Evolutionary conservation across 2,797 vertebrate species (phyloP).

Genomic region (Liasis olivaceus): DNA sequence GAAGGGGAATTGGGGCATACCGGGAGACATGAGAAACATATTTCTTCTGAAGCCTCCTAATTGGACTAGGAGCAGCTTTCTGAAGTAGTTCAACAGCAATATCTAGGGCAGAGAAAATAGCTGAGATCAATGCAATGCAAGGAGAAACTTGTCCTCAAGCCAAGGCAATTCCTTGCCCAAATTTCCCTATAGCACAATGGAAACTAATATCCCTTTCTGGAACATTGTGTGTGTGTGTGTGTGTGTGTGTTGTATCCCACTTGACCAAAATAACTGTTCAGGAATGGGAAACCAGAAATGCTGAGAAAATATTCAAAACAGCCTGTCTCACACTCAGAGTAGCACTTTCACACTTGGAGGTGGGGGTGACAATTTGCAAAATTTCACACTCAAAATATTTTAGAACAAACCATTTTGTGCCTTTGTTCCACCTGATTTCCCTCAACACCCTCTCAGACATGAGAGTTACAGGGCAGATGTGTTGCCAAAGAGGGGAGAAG

Average conservation of each 20-base stretch:
- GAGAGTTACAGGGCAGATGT: neutral
- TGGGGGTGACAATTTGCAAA: neutral
- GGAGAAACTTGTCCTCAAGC: neutral
- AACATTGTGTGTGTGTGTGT: neutral
- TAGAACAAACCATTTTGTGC: neutral
- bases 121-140: neutral
- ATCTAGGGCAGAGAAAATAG: conserved; percentile 74
- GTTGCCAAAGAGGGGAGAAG: neutral
- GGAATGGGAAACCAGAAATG: neutral
- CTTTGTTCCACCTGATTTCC: neutral
- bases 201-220: neutral
- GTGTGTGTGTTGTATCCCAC: no score
- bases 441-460: neutral
- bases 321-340: neutral
- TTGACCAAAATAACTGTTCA: neutral
- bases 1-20: conserved; percentile 69
- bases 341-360: neutral
- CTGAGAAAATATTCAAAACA: neutral
- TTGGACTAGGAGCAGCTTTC: conserved; percentile 95
- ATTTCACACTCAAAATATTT: neutral
- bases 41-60: conserved; percentile 94
- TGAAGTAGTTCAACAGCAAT: conserved; percentile 97
- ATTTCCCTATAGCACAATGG: neutral
- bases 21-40: conserved; percentile 94
- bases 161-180: neutral